These are phyloP conservation scores for Narcine bancroftii DNA, from an alignment of 2,113 vertebrate genomes.

Conservation along the genomic window DNA sequence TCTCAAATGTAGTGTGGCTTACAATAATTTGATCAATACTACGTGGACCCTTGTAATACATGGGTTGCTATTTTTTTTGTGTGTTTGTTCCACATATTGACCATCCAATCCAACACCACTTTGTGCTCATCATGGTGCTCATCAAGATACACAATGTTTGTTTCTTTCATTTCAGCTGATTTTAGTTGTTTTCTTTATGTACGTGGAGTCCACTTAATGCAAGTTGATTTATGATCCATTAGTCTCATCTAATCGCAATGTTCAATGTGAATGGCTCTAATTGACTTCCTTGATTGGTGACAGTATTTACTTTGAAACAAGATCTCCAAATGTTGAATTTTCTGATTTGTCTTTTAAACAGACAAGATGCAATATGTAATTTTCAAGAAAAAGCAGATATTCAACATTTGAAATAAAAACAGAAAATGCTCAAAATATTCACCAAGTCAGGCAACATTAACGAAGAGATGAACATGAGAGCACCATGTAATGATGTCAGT, in stretches of 20 bases:
- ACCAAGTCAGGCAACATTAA: no score
- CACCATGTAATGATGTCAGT: not conserved
- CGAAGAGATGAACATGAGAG: no score
- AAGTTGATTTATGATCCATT: slow-evolving; percentile 2
- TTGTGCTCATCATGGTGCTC: no score
- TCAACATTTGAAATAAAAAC: no score
- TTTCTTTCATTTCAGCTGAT: slow-evolving; percentile 20
- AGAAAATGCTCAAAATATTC: no score
- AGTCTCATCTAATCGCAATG: slow-evolving; percentile 16
- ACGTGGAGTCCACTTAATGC: not conserved
- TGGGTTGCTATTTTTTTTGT: not conserved
- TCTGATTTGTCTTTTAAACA: not conserved
- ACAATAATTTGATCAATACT: not conserved
- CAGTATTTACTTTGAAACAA: not conserved
- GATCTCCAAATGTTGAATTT: not conserved
- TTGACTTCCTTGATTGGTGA: not conserved
- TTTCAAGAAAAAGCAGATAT: no score
- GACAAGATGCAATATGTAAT: not conserved
- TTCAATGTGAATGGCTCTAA: not conserved
- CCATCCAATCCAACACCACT: not conserved
- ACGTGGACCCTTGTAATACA: not conserved
- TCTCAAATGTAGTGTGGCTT: not conserved
- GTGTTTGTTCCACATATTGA: not conserved
- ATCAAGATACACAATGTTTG: not conserved
- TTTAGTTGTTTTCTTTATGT: not conserved